Conservation (phyloP, 2,113 vertebrate genomes). For the Pachycephala philippinensis region DNA sequence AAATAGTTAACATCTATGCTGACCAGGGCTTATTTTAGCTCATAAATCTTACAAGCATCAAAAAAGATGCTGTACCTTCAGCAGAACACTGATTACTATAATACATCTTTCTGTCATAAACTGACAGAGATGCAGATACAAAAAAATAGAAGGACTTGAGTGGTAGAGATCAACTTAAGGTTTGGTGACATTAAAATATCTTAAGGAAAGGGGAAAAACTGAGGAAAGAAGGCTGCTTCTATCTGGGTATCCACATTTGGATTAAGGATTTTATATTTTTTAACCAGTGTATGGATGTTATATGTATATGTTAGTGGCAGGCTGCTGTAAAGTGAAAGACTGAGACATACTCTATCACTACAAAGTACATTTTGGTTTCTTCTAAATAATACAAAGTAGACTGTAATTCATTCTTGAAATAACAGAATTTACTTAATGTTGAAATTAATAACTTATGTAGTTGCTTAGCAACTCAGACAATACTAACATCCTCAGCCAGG, state of each 20-base stretch:
- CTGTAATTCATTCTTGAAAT: neutral
- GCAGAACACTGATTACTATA: neutral
- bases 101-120: conserved; percentile 6
- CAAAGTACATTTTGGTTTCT: neutral
- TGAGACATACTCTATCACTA: neutral
- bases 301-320: neutral
- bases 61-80: conserved; percentile 5
- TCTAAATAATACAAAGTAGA: neutral
- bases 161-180: neutral
- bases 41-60: conserved; percentile 1
- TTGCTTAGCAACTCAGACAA: conserved; percentile 46
- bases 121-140: neutral
- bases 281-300: neutral
- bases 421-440: neutral
- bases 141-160: neutral
- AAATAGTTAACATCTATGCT: neutral
- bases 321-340: neutral
- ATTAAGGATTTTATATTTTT: neutral
- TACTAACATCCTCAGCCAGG: neutral
- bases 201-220: neutral
- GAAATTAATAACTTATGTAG: neutral
- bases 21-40: neutral
- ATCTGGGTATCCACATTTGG: neutral
- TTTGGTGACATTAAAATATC: neutral
- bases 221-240: neutral